Conservation (phyloP, 2,113 vertebrate genomes). For the Archocentrus centrarchus region DNA sequence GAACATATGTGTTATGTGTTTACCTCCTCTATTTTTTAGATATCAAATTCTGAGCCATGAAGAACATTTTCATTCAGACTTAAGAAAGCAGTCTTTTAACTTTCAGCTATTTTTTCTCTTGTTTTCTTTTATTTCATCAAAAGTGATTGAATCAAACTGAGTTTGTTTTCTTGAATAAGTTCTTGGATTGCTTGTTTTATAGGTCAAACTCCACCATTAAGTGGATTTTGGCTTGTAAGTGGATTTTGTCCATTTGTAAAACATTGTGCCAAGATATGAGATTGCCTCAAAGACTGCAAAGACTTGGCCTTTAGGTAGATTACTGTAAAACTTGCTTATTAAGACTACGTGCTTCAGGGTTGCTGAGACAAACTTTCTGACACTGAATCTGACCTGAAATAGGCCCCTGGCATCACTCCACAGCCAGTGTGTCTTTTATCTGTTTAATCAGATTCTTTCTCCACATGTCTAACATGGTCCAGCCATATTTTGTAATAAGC, state of each 20-base stretch:
- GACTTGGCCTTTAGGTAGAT: neutral
- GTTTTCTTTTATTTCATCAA: too few relatives aligned
- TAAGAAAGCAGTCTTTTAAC: neutral
- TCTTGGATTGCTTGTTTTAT: neutral
- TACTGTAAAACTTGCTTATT: too few relatives aligned
- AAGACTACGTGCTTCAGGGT: neutral
- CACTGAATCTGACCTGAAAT: constrained; percentile 9
- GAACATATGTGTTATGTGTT: neutral
- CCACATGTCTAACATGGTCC: neutral
- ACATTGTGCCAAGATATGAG: neutral
- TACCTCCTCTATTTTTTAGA: accelerated
- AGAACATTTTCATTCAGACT: neutral
- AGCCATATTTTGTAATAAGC: constrained; percentile 27
- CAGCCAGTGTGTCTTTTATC: constrained; percentile 1
- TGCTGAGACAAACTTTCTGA: neutral
- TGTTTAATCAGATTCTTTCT: constrained; percentile 7
- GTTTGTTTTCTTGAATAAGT: neutral
- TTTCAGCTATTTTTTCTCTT: too few relatives aligned
- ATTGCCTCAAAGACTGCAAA: neutral
- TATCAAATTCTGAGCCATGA: neutral
- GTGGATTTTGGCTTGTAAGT: neutral
- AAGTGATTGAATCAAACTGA: too few relatives aligned
- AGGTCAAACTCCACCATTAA: neutral
- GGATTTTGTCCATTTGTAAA: neutral
- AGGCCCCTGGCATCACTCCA: neutral